Conservation (phyloP, 2,113 vertebrate genomes). For the Callipepla californica region DNA sequence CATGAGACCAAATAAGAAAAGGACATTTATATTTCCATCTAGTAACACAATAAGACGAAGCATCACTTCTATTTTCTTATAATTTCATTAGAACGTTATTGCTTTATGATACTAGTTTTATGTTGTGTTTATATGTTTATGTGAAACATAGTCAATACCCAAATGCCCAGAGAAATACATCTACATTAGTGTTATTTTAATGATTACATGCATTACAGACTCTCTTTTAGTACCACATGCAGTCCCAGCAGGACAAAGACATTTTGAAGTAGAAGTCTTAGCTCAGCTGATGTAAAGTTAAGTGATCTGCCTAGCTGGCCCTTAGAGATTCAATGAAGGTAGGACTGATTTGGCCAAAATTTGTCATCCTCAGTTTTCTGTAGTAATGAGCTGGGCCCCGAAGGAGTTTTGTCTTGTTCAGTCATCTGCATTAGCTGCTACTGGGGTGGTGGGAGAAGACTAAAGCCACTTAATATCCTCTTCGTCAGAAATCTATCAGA, state of each 20-base stretch:
- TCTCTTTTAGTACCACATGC: background rate
- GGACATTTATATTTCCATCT: background rate
- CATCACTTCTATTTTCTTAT: background rate
- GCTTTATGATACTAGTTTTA: background rate
- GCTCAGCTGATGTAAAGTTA: background rate
- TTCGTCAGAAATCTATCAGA: background rate
- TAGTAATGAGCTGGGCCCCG: background rate
- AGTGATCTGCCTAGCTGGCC: background rate
- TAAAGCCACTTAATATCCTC: background rate
- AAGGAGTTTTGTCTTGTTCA: background rate
- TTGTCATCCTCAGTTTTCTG: background rate
- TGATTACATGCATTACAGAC: background rate
- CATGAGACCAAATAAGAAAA: background rate
- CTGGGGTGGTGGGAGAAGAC: background rate
- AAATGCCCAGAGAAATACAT: background rate
- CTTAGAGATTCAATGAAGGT: background rate
- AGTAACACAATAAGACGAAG: background rate
- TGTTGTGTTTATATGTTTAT: background rate
- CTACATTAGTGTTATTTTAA: background rate
- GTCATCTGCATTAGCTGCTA: background rate
- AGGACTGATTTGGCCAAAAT: background rate
- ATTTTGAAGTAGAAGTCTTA: background rate
- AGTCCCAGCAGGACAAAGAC: background rate
- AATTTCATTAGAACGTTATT: background rate
- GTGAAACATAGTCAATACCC: background rate